Conservation (phyloP, 2,113 vertebrate genomes). For the Tenrec ecaudatus region DNA sequence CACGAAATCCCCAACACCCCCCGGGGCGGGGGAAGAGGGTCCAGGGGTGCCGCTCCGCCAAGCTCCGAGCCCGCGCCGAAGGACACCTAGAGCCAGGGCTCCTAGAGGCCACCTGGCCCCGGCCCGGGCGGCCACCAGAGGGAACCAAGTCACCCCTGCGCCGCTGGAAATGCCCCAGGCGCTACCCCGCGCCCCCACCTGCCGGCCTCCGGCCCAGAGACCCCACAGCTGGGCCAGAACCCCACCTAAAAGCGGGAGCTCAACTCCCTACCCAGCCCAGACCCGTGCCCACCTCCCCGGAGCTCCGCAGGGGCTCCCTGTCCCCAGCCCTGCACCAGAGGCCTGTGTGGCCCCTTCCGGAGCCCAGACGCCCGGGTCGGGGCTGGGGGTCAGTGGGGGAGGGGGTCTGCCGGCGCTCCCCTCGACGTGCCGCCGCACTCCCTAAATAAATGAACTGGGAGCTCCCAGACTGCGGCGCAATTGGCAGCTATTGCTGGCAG, state of each 20-base stretch:
- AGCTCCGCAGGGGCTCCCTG: no score
- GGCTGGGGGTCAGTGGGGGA: neutral
- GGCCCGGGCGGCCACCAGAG: neutral
- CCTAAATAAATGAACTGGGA: slow-evolving; percentile 85
- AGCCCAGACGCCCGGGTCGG: neutral
- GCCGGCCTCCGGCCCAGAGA: neutral
- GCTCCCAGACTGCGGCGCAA: slow-evolving; percentile 79
- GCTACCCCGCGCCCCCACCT: neutral
- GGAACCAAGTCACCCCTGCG: slow-evolving; percentile 15
- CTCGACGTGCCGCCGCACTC: slow-evolving; percentile 68
- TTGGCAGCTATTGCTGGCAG: slow-evolving; percentile 90
- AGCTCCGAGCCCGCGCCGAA: neutral
- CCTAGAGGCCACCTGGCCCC: neutral
- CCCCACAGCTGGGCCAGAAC: neutral
- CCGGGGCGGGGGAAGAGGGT: no score
- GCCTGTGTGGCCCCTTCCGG: fast-evolving
- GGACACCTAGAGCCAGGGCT: neutral
- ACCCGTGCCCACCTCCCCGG: neutral
- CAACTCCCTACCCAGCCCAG: neutral
- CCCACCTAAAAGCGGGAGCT: neutral
- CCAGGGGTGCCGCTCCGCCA: neutral
- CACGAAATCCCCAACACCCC: fast-evolving
- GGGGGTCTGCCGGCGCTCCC: neutral
- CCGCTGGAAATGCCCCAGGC: no score
- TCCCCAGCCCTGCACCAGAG: neutral